A percentile compares a stretch with the other conserved stretches of the same genome.
Conservation (phyloP, 2,888 invertebrate genomes). For the Agrotis ipsilon region DNA sequence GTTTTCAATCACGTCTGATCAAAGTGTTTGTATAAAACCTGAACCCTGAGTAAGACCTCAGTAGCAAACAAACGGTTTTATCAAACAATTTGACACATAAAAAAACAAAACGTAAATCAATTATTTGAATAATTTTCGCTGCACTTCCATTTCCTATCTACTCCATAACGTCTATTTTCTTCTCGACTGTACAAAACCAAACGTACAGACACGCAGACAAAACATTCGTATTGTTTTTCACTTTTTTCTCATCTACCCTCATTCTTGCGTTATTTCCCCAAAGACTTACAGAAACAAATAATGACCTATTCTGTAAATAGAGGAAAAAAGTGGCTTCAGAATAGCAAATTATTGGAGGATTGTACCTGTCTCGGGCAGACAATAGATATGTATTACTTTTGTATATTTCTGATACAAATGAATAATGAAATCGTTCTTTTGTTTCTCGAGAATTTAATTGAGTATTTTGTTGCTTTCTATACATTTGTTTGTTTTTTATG, state of each 20-base stretch:
- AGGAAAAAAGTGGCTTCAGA: constrained; percentile 57
- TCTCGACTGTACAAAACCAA: constrained; percentile 39
- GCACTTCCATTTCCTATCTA: constrained; percentile 15
- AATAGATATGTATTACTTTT: constrained; percentile 54
- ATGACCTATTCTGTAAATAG: constrained; percentile 55
- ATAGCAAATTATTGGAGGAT: constrained; percentile 62
- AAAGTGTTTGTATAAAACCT: too few species aligned
- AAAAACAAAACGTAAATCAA: not conserved
- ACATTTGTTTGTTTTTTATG: not conserved
- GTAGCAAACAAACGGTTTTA: too few species aligned
- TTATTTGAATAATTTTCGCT: not conserved
- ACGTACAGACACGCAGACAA: constrained; percentile 50
- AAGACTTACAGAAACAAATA: constrained; percentile 63
- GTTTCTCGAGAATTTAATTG: constrained; percentile 1
- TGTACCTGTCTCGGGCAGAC: constrained; percentile 45
- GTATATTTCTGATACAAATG: constrained; percentile 16
- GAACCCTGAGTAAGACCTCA: too few species aligned
- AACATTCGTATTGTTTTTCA: constrained; percentile 47
- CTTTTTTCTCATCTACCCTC: constrained; percentile 55
- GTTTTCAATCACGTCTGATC: too few species aligned
- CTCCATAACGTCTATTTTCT: constrained; percentile 37
- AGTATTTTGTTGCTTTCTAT: not conserved
- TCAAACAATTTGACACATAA: not conserved
- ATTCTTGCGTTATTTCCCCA: constrained; percentile 61
- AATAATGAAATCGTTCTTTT: constrained; percentile 12